Conservation (phyloP, 2,797 vertebrate species). For the Telmatherina bonti region DNA sequence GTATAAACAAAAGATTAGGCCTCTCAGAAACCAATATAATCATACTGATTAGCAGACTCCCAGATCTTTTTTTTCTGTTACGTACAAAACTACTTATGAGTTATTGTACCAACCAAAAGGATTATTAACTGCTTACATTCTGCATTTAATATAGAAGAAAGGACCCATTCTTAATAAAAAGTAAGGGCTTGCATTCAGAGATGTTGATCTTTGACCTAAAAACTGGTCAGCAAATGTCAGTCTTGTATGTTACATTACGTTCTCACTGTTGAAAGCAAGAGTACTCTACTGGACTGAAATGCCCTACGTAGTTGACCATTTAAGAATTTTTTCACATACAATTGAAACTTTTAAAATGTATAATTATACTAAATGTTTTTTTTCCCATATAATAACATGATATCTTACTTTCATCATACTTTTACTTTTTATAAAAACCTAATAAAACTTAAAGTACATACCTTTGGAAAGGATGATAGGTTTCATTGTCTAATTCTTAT, state of each 20-base stretch:
- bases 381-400: background rate
- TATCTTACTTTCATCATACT: background rate
- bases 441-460: too few species aligned
- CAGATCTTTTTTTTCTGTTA: too few species aligned
- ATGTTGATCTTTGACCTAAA: slow-evolving; percentile 14
- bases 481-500: background rate
- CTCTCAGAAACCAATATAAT: too few species aligned
- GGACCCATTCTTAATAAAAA: background rate
- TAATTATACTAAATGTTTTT: background rate
- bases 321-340: background rate
- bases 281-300: slow-evolving; percentile 11
- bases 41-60: too few species aligned
- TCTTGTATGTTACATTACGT: background rate
- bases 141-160: background rate
- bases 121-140: too few species aligned
- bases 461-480: background rate
- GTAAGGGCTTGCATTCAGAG: background rate
- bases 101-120: too few species aligned
- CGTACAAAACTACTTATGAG: too few species aligned
- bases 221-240: background rate
- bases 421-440: too few species aligned
- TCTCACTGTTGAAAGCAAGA: slow-evolving; percentile 4
- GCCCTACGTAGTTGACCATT: background rate
- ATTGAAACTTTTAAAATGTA: background rate
- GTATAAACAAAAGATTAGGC: too few species aligned